Percentiles rank a stretch among this genome's conserved stretches.
These are phyloP conservation scores for Beris morrisii DNA, from an alignment of 2,888 invertebrate genomes.

Conservation along the genomic window DNA sequence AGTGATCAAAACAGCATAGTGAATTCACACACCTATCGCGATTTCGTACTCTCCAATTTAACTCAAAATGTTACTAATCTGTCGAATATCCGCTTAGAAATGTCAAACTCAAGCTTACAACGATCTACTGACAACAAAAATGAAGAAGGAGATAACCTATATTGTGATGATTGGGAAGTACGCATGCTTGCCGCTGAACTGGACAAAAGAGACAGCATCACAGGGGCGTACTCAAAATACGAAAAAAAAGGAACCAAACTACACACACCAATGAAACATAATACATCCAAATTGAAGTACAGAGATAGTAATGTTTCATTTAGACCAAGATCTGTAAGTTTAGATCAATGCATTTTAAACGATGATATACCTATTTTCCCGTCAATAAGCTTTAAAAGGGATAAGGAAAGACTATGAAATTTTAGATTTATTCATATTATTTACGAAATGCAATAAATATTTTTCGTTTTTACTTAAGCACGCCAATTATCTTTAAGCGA, in stretches of 20 bases:
- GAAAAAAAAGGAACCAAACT: constrained; percentile 39
- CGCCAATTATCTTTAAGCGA: too few species aligned
- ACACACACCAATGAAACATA: constrained; percentile 50
- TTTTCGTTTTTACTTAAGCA: too few species aligned
- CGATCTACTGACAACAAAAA: constrained; percentile 39
- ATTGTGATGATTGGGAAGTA: constrained; percentile 73
- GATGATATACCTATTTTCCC: constrained; percentile 50
- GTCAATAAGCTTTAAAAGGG: constrained; percentile 52
- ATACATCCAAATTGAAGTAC: constrained; percentile 53
- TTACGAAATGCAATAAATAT: too few species aligned
- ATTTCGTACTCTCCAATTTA: constrained; percentile 48
- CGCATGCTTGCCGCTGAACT: constrained; percentile 76
- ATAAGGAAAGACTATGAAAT: constrained; percentile 56
- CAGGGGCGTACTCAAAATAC: constrained; percentile 21
- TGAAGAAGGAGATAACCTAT: constrained; percentile 43
- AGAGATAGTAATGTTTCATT: constrained; percentile 46
- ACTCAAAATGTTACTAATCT: constrained; percentile 57
- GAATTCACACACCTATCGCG: constrained; percentile 47
- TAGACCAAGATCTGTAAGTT: constrained; percentile 52
- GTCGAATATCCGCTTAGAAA: constrained; percentile 37
- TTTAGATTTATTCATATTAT: constrained; percentile 28
- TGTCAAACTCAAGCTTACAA: too few species aligned
- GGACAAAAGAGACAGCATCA: constrained; percentile 60
- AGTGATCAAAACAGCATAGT: too few species aligned
- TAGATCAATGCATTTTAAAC: constrained; percentile 54